These are phyloP conservation scores for Calycopis cecrops DNA, from an alignment of 1,140 invertebrate genomes.

Conservation along the genomic window DNA sequence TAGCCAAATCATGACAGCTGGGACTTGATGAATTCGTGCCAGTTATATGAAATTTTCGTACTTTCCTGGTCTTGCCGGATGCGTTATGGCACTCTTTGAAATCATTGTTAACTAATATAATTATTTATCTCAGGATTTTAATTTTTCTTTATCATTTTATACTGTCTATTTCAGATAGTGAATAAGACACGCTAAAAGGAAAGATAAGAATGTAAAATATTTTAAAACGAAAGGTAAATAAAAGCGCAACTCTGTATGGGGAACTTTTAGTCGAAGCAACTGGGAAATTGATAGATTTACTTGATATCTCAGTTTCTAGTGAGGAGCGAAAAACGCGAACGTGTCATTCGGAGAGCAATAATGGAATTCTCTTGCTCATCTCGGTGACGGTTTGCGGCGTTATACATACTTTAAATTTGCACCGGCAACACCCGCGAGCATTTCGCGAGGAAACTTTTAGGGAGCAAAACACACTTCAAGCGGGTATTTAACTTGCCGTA, in stretches of 20 bases:
- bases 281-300: slow-evolving; percentile 8
- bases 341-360: slow-evolving; percentile 51
- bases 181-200: no score
- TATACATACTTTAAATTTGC: slow-evolving; percentile 66
- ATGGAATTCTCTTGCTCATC: slow-evolving; percentile 62
- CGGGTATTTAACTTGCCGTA: slow-evolving; percentile 30
- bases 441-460: slow-evolving; percentile 42
- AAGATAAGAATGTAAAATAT: no score
- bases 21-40: no score
- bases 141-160: no score
- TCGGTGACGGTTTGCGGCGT: slow-evolving; percentile 49
- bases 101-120: no score
- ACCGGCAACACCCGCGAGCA: slow-evolving; percentile 47
- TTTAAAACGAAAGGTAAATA: slow-evolving; percentile 13
- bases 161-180: no score
- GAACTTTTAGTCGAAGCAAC: background rate
- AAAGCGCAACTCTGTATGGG: slow-evolving; percentile 7
- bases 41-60: no score
- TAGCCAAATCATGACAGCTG: no score
- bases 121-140: no score
- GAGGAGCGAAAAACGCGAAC: slow-evolving; percentile 24
- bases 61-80: no score
- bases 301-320: background rate
- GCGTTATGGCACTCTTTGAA: no score
- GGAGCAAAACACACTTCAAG: slow-evolving; percentile 43